Evolutionary conservation across 2,797 vertebrate species (phyloP).

Genomic region (Pteronotus mesoamericanus): DNA sequence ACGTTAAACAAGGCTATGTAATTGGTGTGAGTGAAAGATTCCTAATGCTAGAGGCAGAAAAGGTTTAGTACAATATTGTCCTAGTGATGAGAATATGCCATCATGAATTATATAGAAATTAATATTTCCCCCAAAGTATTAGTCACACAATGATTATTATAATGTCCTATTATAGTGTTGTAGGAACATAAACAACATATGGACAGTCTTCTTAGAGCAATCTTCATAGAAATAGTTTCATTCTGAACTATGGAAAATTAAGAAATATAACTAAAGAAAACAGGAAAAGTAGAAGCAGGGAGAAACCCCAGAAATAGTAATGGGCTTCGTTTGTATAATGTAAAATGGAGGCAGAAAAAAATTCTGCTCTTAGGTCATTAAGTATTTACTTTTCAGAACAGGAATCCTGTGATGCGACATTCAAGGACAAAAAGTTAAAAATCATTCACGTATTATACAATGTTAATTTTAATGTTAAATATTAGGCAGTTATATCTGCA

Average conservation of each 20-base stretch:
- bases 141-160: slow-evolving; percentile 17
- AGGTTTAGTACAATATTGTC: not conserved
- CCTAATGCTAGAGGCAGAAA: not conserved
- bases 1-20: not conserved
- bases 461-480: not conserved
- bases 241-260: not conserved
- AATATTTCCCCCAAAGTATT: slow-evolving; percentile 9
- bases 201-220: not conserved
- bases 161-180: not conserved
- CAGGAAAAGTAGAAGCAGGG: not conserved
- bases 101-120: slow-evolving; percentile 19
- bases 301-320: not conserved
- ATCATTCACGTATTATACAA: not conserved
- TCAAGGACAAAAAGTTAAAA: not conserved
- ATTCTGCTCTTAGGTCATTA: not conserved
- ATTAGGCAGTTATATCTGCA: not conserved
- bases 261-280: not conserved
- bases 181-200: not conserved
- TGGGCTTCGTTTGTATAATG: not conserved
- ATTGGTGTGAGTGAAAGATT: not conserved
- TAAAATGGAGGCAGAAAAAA: not conserved
- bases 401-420: not conserved
- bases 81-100: not conserved
- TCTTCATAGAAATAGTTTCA: not conserved
- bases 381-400: not conserved